Base-by-base conservation (phyloP, 2,888 invertebrate genomes). In the Lysandra bellargus region DNA sequence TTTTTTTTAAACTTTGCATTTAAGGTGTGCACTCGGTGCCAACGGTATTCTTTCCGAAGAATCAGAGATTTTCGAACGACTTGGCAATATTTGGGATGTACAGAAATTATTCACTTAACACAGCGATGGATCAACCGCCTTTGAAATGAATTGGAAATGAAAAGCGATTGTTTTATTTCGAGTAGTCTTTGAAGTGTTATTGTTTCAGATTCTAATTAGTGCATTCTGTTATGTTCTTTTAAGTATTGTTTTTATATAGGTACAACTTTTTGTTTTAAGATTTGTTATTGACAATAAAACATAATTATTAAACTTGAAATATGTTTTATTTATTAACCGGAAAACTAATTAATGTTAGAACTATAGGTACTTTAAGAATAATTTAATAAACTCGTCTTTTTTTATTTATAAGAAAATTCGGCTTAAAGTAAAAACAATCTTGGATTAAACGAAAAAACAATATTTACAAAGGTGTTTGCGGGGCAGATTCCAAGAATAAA, bases 51-150 rank as follows among this genome's bases (percentile, higher is more conserved):
- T 96, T 95, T 87, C 97, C 98, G 14, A 96, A 95, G 85, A 95
- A 95, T 82, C 97, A 97, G 86, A 95, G 95, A 84, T 98, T 98
- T 91, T 97, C 97, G 23, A 95, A 91, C 81, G 89, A 95, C 77
- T 88, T 96, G 78, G 95, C 95, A 1, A 95, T 95, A 81, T 95
- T 96, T 72, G 98, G 98, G 84, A 98, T 97, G 97, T 98, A 97
- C 87, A 95, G 97, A 80, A 97, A 98, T 90, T 96, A 97, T 88
- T 98, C 98, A 0, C 94, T 98, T 33, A 98, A 98, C 87, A 97
- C 97, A 0, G 95, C 93, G 78, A 90, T 96, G 84, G 96, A 97
- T 78, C 83, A 83, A 4, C 72, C 81, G 0, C 69, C 69, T 69
- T 17, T 69, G 17, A 69, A 69, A 69, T 69, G 69, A 69, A 69